Evolutionary conservation across 2,888 invertebrate genomes (phyloP), one percentile per base, ranked within the genome.

Genomic region (Drosophila lutescens): DNA sequence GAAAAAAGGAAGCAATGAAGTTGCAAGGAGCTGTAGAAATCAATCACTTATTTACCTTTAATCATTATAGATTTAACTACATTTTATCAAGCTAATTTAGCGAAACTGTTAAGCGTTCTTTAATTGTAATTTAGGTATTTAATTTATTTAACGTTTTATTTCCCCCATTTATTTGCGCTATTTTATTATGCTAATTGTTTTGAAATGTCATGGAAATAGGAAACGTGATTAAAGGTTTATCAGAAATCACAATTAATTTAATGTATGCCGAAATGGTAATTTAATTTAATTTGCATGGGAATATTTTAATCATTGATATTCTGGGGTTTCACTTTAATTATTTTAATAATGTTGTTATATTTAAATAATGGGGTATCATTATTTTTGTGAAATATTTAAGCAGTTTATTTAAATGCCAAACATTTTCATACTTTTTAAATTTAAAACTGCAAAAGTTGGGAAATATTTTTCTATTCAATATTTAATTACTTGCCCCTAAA

Each of bases 151-250:
- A 47, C 30, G 12, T 47, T 47, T 47, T 44, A 23, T 17, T 26
- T 17, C 6, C 30, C 15, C 30, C 10, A 10, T 20, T 43, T 43
- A 10, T 15, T 47, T 47, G 6, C 15, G 30, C 15, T 17, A 12
- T 32, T 32, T 12, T 32, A 15, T 32, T 32, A 47, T 47, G 47
- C 47, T 30, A 47, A 47, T 47, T 30, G 15, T 10, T 47, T 47
- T 15, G 2, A 15, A 47, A 30, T 47, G 12, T 47, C n/a, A 10
- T 30, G n/a, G 10, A 9, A 46, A 46, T 46, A 8, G 26, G 30
- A 47, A 30, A 32, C 47, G 30, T 47, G 47, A 47, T 32, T 47
- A 15, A 47, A 30, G 15, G 10, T 1, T 32, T 30, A 30, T 47
- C 30, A 30, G 10, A 47, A 4, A 15, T 10, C n/a, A 10, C 15